These are phyloP conservation scores for Vollenhovia emeryi DNA, from an alignment of 1,140 invertebrate genomes.

Conservation along the genomic window DNA sequence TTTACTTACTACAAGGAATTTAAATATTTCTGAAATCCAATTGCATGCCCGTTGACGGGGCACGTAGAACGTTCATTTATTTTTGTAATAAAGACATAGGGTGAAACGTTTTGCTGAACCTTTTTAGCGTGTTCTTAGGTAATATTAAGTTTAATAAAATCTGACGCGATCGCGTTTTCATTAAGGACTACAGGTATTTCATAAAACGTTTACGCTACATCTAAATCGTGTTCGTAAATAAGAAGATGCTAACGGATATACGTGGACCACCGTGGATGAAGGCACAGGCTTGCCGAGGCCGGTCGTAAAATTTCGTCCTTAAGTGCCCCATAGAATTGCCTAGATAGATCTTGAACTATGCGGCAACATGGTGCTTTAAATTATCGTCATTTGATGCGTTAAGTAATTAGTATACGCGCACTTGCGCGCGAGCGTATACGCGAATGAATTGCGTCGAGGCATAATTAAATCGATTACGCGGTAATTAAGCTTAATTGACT, in stretches of 20 bases:
- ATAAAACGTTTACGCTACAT: neutral
- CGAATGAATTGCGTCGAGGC: conserved; percentile 57
- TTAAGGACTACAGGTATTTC: neutral
- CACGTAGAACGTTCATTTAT: neutral
- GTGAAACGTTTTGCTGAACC: neutral
- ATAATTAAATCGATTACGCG: conserved; percentile 67
- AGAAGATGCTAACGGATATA: neutral
- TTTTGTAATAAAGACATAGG: neutral
- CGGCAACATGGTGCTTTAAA: conserved; percentile 39
- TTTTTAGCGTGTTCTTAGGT: neutral
- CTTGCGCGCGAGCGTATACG: conserved; percentile 27
- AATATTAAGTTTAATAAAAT: neutral
- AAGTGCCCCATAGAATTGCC: conserved; percentile 41
- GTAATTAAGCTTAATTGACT: conserved; percentile 72
- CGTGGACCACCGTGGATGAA: neutral
- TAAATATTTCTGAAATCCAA: neutral
- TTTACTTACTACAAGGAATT: neutral
- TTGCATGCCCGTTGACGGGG: neutral
- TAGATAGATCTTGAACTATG: conserved; percentile 47
- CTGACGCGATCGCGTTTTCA: neutral
- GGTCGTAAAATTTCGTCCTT: conserved; percentile 48
- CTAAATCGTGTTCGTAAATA: neutral
- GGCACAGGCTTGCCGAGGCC: neutral
- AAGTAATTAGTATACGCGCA: conserved; percentile 61
- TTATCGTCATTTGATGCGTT: conserved; percentile 61